Conservation (phyloP, 2,888 invertebrate species). For the Leptinotarsa tumamoca region DNA sequence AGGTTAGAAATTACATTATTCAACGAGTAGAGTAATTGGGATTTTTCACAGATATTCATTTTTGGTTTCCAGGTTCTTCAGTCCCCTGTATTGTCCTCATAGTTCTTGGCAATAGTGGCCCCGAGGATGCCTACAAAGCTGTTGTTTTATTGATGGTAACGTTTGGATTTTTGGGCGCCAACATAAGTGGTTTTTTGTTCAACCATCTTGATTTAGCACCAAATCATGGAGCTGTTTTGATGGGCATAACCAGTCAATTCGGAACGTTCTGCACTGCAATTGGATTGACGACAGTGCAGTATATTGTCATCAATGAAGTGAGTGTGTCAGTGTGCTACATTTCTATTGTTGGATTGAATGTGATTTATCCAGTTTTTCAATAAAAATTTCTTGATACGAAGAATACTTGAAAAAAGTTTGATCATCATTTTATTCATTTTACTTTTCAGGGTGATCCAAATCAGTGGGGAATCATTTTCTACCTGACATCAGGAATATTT, state of each 20-base stretch:
- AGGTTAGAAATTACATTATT: not conserved
- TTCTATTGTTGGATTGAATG: too few species aligned
- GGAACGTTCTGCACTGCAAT: not conserved
- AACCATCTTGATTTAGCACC: constrained; percentile 14
- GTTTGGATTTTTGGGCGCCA: not conserved
- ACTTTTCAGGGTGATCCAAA: constrained; percentile 23
- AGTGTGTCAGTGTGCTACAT: too few species aligned
- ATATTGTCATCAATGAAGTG: constrained; percentile 12
- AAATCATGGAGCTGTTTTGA: constrained; percentile 8
- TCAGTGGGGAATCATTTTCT: constrained; percentile 28
- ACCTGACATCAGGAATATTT: constrained; percentile 23
- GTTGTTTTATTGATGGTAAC: not conserved
- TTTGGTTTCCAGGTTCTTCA: not conserved
- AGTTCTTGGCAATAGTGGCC: not conserved
- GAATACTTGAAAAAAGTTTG: too few species aligned
- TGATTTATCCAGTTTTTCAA: too few species aligned
- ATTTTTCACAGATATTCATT: not conserved
- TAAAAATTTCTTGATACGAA: too few species aligned
- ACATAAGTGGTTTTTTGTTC: not conserved
- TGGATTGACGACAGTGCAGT: not conserved
- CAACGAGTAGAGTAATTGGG: too few species aligned
- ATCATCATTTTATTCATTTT: not conserved
- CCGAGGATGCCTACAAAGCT: not conserved
- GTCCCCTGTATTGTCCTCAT: not conserved
- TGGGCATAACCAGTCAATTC: constrained; percentile 2